These are phyloP conservation scores for Sylvietta virens DNA, from an alignment of 2,113 vertebrate genomes.

Conservation along the genomic window DNA sequence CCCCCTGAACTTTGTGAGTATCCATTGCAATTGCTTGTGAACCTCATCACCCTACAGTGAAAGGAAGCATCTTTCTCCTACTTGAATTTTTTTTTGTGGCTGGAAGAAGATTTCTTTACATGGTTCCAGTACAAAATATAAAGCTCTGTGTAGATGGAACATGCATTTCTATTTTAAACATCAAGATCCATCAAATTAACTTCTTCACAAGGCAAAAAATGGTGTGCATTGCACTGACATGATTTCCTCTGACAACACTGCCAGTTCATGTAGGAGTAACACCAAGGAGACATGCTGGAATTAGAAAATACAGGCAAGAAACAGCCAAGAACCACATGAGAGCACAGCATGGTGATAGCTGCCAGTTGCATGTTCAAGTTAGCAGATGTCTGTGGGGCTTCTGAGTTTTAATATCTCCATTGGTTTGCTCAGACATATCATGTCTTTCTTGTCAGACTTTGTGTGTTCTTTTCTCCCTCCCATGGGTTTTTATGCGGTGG, in stretches of 20 bases:
- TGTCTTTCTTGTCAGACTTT: not conserved
- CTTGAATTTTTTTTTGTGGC: not conserved
- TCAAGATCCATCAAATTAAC: not conserved
- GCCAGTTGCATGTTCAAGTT: not conserved
- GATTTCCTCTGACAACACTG: slow-evolving; percentile 57
- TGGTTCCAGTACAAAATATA: not conserved
- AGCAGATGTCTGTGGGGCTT: not conserved
- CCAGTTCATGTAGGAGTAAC: slow-evolving; percentile 53
- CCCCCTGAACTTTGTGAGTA: not conserved
- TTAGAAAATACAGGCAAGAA: slow-evolving; percentile 45
- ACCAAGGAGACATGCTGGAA: slow-evolving; percentile 20
- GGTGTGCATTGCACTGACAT: slow-evolving; percentile 21
- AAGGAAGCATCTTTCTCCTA: not conserved
- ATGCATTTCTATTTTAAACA: not conserved
- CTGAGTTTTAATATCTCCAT: not conserved
- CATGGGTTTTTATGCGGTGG: not conserved
- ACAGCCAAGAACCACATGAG: not conserved
- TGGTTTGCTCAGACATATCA: not conserved
- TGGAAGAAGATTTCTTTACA: not conserved
- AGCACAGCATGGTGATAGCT: not conserved
- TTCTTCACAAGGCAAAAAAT: slow-evolving; percentile 12
- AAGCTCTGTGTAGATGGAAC: not conserved
- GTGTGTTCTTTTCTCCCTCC: not conserved
- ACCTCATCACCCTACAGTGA: not conserved
- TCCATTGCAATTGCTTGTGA: not conserved